A percentile compares a stretch with the other conserved stretches of the same genome.
phyloP scores from a whole-genome alignment of 2,113 vertebrate species.

The Bombycilla garrulus region DNA sequence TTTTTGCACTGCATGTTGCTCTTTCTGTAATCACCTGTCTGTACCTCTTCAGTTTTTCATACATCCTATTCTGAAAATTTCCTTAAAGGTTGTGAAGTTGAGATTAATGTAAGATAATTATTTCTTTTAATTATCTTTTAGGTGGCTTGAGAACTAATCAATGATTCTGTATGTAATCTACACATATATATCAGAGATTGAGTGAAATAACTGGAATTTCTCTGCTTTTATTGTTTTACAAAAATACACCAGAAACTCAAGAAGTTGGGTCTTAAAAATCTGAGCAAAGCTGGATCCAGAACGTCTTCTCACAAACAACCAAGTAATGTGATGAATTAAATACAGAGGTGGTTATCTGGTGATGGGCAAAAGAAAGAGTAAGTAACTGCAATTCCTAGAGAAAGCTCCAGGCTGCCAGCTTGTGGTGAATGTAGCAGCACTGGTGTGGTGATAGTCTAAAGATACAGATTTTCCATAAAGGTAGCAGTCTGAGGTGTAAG shows the following conservation, averaged over 20 bases:
- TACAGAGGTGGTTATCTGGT: background rate
- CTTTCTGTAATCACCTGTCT: background rate
- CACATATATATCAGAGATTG: background rate
- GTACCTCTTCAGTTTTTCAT: background rate
- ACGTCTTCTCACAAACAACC: background rate
- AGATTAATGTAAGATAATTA: background rate
- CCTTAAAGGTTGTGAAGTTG: background rate
- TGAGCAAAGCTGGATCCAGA: background rate
- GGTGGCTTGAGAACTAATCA: background rate
- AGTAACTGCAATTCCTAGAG: background rate
- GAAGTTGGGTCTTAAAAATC: background rate
- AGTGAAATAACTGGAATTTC: background rate
- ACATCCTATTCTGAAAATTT: background rate
- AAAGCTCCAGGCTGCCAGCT: constrained; percentile 23
- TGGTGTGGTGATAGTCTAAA: background rate
- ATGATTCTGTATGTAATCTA: background rate
- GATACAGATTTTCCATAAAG: background rate
- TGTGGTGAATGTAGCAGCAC: background rate
- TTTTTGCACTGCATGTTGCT: background rate
- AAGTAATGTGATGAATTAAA: background rate
- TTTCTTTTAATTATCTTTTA: background rate
- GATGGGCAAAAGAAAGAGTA: background rate
- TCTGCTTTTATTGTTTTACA: background rate
- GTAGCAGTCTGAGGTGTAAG: background rate
- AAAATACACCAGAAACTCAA: accelerated